A percentile compares a stretch with the other conserved stretches of the same genome.
These are phyloP conservation scores for Phthorimaea operculella DNA, from an alignment of 1,140 invertebrate species.

Conservation along the genomic window DNA sequence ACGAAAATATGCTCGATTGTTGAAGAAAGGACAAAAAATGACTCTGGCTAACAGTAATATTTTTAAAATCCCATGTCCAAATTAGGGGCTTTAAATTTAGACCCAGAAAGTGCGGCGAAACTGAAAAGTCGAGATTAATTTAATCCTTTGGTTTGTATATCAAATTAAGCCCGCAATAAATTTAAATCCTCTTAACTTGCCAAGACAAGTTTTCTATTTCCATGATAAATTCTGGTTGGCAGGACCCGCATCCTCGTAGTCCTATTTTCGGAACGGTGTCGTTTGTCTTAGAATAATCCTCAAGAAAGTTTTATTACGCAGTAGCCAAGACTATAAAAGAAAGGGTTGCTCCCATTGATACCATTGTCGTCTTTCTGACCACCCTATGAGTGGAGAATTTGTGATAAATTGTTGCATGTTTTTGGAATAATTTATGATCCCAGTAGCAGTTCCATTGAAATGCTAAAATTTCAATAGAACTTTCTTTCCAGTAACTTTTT, in stretches of 20 bases:
- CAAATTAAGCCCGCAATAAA: too few relatives aligned
- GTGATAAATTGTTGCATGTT: conserved; percentile 17
- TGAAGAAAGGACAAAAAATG: conserved; percentile 3
- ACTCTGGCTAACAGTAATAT: too few relatives aligned
- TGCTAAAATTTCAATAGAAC: not conserved
- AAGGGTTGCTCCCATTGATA: conserved; percentile 25
- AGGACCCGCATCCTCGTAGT: conserved; percentile 17
- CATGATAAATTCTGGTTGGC: conserved; percentile 16
- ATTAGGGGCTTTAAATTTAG: too few relatives aligned
- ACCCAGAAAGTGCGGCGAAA: too few relatives aligned
- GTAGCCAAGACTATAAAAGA: conserved; percentile 40
- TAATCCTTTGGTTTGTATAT: too few relatives aligned
- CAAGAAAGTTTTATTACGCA: conserved; percentile 47
- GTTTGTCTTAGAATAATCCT: conserved; percentile 16
- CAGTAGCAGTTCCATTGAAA: conserved; percentile 19
- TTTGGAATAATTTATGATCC: conserved; percentile 28
- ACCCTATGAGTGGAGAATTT: conserved; percentile 28
- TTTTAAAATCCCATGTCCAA: too few relatives aligned
- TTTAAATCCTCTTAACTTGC: not conserved
- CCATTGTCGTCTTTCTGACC: conserved; percentile 18
- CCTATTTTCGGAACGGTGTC: conserved; percentile 19
- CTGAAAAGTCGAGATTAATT: too few relatives aligned
- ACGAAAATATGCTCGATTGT: conserved; percentile 19
- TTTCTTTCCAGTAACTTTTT: too few relatives aligned
- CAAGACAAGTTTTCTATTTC: conserved; percentile 5